Base-by-base conservation (phyloP, 1,140 invertebrate genomes). In the Heliconius melpomene region DNA sequence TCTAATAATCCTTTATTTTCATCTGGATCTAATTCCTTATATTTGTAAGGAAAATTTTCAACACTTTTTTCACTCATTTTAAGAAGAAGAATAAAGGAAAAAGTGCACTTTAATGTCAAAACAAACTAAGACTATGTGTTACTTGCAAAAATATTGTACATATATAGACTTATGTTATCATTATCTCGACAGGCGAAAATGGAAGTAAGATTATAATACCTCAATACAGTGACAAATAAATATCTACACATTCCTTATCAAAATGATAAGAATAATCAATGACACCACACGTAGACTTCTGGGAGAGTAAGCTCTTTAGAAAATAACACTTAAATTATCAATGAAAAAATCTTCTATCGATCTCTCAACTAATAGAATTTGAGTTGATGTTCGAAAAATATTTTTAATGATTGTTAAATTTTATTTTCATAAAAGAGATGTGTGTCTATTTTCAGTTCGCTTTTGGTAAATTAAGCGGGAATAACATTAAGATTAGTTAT, bases 1-100 rank as follows among this genome's bases (percentile, higher is more conserved):
- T 78, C 72, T 46, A 29, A 54, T 57, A 78, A 23, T 50, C 74
- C 38, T 57, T 36, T 38, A 57, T 13, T 74, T 73, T 78, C 71
- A 1, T 78, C 36, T 23, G 50, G 18, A 73, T 40, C 72, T 26
- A 78, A 50, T 7, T 52, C 23, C 70, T 73, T 71, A 73, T 36
- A 57, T 74, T 52, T 46, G 38, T 18, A 79, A 36, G 78, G 78
- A 54, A 75, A 79, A 23, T 72, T 60, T 66, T 79, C 70, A n/a
- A 40, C 20, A 32, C 13, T 32, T 20, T 78, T 78, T 16, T 54
- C 38, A 73, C 52, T 71, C 77, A 78, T 73, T 38, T 36, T 74
- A 38, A 20, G 2, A 13, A 66, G 16, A 66, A 29, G 1, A 26
- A 66, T 66, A 66, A 6, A 16, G 2, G 29, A 29, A 29, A 29